Evolutionary conservation across 2,888 invertebrate genomes (phyloP).

Genomic region (Polia nebulosa): DNA sequence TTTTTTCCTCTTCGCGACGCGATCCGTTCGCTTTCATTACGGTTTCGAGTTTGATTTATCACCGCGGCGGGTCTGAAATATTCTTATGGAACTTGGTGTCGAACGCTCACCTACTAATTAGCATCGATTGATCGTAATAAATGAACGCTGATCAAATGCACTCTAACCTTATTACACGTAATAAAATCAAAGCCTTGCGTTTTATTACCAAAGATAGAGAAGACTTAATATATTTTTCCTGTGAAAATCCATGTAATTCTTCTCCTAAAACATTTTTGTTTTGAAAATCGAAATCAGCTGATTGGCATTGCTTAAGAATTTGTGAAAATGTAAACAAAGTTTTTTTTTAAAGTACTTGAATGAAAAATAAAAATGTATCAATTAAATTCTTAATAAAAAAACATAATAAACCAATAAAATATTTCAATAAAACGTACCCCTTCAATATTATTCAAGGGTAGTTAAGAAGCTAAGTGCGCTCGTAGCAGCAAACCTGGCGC

Average conservation of each 20-base stretch:
- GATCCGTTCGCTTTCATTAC: conserved; percentile 91
- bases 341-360: background rate
- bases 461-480: conserved; percentile 44
- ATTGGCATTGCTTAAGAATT: background rate
- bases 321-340: conserved; percentile 1
- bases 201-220: background rate
- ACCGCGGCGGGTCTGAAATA: conserved; percentile 89
- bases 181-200: background rate
- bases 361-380: background rate
- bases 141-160: conserved; percentile 49
- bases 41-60: conserved; percentile 91
- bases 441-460: conserved; percentile 51
- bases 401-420: background rate
- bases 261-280: background rate
- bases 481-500: conserved; percentile 75
- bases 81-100: conserved; percentile 89
- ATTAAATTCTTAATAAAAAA: too few species aligned
- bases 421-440: conserved; percentile 26
- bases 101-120: conserved; percentile 89
- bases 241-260: background rate
- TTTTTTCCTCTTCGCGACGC: conserved; percentile 91
- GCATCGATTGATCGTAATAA: conserved; percentile 84
- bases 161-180: conserved; percentile 2
- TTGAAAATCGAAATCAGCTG: background rate
- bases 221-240: background rate